These are phyloP conservation scores for Eulimnadia texana DNA, from an alignment of 1,140 invertebrate genomes.

Conservation along the genomic window DNA sequence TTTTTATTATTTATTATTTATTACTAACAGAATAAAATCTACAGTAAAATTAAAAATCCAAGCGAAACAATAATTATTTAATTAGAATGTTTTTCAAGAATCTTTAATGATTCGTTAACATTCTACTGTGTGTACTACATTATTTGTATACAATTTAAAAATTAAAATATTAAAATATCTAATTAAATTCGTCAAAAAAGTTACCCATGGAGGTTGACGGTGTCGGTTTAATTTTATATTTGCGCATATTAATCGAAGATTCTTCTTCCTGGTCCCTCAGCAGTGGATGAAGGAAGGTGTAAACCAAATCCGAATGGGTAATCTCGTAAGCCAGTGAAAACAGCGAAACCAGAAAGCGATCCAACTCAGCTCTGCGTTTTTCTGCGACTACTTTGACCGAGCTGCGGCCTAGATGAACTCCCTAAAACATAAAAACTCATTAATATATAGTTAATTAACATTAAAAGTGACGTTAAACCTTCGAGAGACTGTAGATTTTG, in stretches of 20 bases:
- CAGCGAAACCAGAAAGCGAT: constrained; percentile 69
- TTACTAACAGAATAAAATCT: not conserved
- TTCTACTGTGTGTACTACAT: too few species aligned
- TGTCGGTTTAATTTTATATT: constrained; percentile 39
- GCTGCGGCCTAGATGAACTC: constrained; percentile 71
- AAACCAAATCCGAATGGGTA: constrained; percentile 86
- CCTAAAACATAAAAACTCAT: constrained; percentile 45
- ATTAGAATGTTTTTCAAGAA: too few species aligned
- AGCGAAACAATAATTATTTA: too few species aligned
- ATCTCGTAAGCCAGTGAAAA: constrained; percentile 83
- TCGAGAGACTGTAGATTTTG: constrained; percentile 26
- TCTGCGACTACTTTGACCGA: constrained; percentile 91
- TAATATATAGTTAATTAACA: constrained; percentile 40
- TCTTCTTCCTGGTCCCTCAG: constrained; percentile 53
- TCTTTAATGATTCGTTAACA: too few species aligned
- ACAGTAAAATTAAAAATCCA: not conserved
- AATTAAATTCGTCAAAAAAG: too few species aligned
- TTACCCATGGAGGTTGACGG: too few species aligned
- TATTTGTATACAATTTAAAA: too few species aligned
- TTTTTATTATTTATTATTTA: constrained; percentile 12
- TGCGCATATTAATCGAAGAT: constrained; percentile 43
- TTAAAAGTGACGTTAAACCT: too few species aligned
- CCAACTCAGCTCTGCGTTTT: constrained; percentile 68
- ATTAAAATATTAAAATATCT: too few species aligned
- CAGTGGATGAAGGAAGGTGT: constrained; percentile 95